A percentile compares a stretch with the other conserved stretches of the same genome.
Conservation (phyloP, 35 echinoderm and acorn worm species). For the Amphiura filiformis region DNA sequence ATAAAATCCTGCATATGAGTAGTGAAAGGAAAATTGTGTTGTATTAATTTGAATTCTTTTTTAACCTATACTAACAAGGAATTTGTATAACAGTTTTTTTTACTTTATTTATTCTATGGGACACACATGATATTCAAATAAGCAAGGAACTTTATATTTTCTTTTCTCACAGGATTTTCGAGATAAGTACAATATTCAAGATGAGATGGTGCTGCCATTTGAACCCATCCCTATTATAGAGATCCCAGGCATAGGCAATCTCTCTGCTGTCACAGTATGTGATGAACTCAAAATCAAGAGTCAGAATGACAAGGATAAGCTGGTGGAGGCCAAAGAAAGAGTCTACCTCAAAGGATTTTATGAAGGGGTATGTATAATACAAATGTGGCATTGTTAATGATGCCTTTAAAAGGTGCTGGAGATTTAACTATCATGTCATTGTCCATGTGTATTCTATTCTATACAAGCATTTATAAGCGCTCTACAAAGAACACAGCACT, state of each 20-base stretch:
- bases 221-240: constrained; percentile 86
- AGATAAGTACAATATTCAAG: constrained; percentile 77
- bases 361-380: constrained; percentile 94
- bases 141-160: too few species aligned
- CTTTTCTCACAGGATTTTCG: constrained; percentile 66
- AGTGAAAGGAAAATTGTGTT: too few species aligned
- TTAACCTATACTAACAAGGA: too few species aligned
- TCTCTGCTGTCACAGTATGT: constrained; percentile 83
- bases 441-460: too few species aligned
- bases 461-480: too few species aligned
- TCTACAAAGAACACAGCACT: too few species aligned
- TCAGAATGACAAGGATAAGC: constrained; percentile 91
- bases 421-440: neutral
- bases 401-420: neutral
- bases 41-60: too few species aligned
- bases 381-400: neutral
- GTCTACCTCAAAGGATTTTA: constrained; percentile 98
- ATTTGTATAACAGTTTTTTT: too few species aligned
- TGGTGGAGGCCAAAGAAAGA: constrained; percentile 89
- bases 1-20: too few species aligned
- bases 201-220: constrained; percentile 95
- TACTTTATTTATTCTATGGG: too few species aligned
- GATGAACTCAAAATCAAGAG: constrained; percentile 95
- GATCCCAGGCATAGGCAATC: constrained; percentile 72
- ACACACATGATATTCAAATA: too few species aligned